Evolutionary conservation across 1,140 invertebrate species (phyloP), one percentile per base, ranked within the genome.

Genomic region (Hylyphantes graminicola): DNA sequence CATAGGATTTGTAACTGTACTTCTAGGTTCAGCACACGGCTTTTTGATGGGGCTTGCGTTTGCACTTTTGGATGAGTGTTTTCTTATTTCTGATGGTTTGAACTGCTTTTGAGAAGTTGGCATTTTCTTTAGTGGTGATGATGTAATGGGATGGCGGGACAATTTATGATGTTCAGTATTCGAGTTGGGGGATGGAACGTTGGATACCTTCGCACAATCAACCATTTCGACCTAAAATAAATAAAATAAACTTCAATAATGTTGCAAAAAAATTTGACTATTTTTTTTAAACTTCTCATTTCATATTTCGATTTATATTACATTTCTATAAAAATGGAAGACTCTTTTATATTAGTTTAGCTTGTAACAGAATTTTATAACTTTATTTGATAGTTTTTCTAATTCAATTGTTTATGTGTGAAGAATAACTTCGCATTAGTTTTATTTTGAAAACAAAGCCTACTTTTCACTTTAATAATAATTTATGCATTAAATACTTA

Each of bases 131-230:
- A 53, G 3, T 15, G 79, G 79, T n/a, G 79, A 81, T 81, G 79
- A 81, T 64, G 79, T 73, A 15, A 65, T 12, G 9, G 67, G 79
- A 70, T 72, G 57, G 73, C 64, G 79, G 79, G 79, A 81, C 55
- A 70, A 68, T 51, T 59, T 72, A 35, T 55, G 53, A 48, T 59
- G 53, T 81, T 81, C 68, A 64, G 63, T 11, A 57, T 68, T 68
- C 21, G 64, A 55, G 17, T 21, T 73, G 21, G 68, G 50, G 48
- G 74, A 10, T 48, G 10, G 8, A 67, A 35, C 11, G 21, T 3
- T 67, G n/a, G 63, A 53, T 19, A 51, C 59, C 50, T 72, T 63
- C n/a, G 9, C 17, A n/a, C 8, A 53, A 0, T 63, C 67, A 6
- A 19, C 35, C 48, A 73, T 64, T 17, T 73, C 63, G 19, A 17